phyloP scores from a whole-genome alignment of 35 echinoderm and acorn worm species.

The Strongylocentrotus purpuratus region DNA sequence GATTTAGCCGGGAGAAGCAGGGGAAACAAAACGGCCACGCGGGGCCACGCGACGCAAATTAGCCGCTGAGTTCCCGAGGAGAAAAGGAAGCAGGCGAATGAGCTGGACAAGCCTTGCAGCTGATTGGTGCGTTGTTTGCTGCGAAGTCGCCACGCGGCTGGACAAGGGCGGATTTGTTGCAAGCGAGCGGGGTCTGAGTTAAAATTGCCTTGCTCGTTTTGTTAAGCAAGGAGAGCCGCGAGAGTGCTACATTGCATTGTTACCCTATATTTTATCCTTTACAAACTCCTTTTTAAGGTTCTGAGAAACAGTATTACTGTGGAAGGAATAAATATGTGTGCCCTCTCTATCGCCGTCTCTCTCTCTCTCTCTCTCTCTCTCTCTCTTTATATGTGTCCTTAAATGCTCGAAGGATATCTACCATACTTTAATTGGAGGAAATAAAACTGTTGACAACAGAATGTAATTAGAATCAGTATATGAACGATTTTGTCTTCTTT shows the following conservation, averaged over 20 bases:
- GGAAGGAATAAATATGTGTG: neutral
- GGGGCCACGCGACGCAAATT: constrained; percentile 16
- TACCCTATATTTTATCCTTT: neutral
- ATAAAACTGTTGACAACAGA: too few species aligned
- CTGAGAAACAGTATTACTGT: neutral
- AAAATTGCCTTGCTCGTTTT: neutral
- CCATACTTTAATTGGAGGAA: too few species aligned
- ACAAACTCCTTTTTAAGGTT: neutral
- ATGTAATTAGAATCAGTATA: too few species aligned
- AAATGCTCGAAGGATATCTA: too few species aligned
- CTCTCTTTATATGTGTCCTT: neutral
- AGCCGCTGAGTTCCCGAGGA: neutral
- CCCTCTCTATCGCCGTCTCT: neutral
- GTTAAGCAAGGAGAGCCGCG: neutral
- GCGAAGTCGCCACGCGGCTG: neutral
- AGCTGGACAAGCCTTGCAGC: neutral
- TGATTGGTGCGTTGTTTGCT: neutral
- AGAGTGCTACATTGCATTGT: neutral
- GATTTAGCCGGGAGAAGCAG: neutral
- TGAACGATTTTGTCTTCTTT: too few species aligned
- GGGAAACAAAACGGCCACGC: neutral
- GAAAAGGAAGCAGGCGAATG: neutral
- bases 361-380: neutral
- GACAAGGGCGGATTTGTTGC: neutral
- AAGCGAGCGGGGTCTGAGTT: neutral